These are phyloP conservation scores for Kryphioiulus occultus DNA, from an alignment of 2,888 invertebrate species.

Conservation along the genomic window DNA sequence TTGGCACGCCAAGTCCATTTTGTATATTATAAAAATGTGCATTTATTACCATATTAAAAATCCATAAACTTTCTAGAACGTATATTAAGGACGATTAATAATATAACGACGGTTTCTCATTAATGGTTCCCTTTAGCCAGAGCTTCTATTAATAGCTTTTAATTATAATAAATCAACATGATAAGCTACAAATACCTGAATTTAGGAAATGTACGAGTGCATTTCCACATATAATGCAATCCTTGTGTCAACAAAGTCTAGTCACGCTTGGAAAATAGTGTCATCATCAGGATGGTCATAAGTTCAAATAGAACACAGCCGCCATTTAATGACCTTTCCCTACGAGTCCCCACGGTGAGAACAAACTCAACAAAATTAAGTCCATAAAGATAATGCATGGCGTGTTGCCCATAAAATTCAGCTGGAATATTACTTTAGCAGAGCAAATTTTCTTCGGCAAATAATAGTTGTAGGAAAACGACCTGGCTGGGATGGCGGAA, in stretches of 20 bases:
- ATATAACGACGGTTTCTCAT: constrained; percentile 15
- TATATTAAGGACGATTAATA: constrained; percentile 35
- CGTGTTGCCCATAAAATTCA: neutral
- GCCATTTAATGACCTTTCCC: constrained; percentile 29
- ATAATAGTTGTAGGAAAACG: neutral
- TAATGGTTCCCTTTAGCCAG: neutral
- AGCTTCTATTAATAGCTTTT: neutral
- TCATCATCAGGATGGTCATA: constrained; percentile 29
- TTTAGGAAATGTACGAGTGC: neutral
- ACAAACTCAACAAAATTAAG: constrained; percentile 39
- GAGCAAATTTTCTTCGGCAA: neutral
- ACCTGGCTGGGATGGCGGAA: neutral
- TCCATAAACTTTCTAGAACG: neutral
- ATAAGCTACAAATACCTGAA: neutral
- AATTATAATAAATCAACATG: neutral
- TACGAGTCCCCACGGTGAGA: constrained; percentile 39
- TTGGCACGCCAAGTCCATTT: constrained; percentile 4
- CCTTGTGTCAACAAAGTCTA: neutral
- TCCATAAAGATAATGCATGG: constrained; percentile 39
- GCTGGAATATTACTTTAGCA: neutral
- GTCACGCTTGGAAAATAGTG: constrained; percentile 39
- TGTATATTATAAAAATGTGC: neutral
- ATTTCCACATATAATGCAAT: neutral
- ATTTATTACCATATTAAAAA: constrained; percentile 22
- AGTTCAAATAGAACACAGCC: neutral